Base-by-base conservation (phyloP, 2,113 vertebrate species). In the Sebastes fasciatus region DNA sequence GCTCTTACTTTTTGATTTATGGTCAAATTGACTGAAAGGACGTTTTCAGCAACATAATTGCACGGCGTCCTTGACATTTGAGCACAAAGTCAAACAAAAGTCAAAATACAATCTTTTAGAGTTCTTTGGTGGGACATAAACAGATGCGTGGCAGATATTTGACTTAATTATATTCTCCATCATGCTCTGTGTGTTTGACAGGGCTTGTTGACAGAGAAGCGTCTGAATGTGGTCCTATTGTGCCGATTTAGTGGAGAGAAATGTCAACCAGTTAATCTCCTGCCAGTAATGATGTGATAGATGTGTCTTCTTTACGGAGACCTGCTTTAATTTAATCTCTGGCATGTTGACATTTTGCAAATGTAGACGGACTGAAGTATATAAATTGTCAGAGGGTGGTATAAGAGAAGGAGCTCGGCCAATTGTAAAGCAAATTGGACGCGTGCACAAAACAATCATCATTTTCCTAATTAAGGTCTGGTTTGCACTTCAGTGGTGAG, bases 311-410 rank as follows among this genome's bases (percentile, higher is more conserved):
- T 90, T 77, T 48, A 73, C 77, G 64, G 54, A 79, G 74, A 65
- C 78, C 75, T 88, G 80, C 87, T 93, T 86, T 94, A 91, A 93
- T 93, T 94, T 86, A 86, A 87, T 89, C 60, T 89, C 74, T 75
- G 87, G 78, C 80, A 68, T 84, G 87, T 80, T 93, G 93, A 93
- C 89, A 93, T 94, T 94, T 92, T 76, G 82, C 63, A 89, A 92
- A 91, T 92, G 82, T 64, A 82, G 84, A 85, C 51, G 77, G 79
- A 23, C 75, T 75, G 83, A 83, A 86, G 82, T 85, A 66, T 76
- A 83, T 74, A 63, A 90, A 92, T 91, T 84, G 81, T 68, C 64
- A 75, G 55, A 69, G 74, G 86, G 74, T 75, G 64, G 70, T 43
- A 63, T 79, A 72, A 72, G 34, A 83, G 80, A 76, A 74, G 23